Evolutionary conservation across 2,113 vertebrate species (phyloP), one percentile per base, ranked within the genome.

Genomic region (Oplegnathus fasciatus): DNA sequence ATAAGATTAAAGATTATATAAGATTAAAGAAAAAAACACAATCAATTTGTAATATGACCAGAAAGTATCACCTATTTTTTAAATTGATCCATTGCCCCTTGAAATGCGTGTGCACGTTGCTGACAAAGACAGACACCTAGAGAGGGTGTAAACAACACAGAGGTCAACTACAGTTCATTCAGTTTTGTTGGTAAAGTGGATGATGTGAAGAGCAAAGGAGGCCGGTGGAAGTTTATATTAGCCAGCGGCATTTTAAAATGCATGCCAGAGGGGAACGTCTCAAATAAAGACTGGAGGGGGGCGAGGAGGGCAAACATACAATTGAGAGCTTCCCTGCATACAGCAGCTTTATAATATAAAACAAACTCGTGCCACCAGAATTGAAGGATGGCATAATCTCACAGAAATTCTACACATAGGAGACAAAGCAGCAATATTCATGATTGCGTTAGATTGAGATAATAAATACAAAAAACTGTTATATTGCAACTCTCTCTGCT

Each of bases 81-180:
- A 18, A 67, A 50, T 6, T 32, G 30, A 24, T 40, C 6, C 5
- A 0, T 1, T 30, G 26, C 15, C 26, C 6, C 22, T 37, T 48
- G 17, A 17, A 62, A 62, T 9, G 32, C 10, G 1, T 15, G 22
- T 18, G 26, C 24, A 48, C 3, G 0, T 50, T 8, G 2, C 15
- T 71, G 30, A 55, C 37, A 37, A 18, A 44, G 46, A 48, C 22
- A 55, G 62, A 73, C 37, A 58, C 6, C 20, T 13, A 78, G 44
- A 42, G 18, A 22, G 73, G 32, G 32, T 46, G 30, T 24, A 46
- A 71, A 67, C 32, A 55, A 28, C 30, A 71, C 8, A 6, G 26
- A 69, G 74, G 78, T 72, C 24, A 78, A 2, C 9, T 20, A 6
- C 26, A 58, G 68, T 75, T 85, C 58, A 62, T 61, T 34, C 26